Conservation (phyloP, 2,888 invertebrate species). For the Zygothrica quintamaculata region DNA sequence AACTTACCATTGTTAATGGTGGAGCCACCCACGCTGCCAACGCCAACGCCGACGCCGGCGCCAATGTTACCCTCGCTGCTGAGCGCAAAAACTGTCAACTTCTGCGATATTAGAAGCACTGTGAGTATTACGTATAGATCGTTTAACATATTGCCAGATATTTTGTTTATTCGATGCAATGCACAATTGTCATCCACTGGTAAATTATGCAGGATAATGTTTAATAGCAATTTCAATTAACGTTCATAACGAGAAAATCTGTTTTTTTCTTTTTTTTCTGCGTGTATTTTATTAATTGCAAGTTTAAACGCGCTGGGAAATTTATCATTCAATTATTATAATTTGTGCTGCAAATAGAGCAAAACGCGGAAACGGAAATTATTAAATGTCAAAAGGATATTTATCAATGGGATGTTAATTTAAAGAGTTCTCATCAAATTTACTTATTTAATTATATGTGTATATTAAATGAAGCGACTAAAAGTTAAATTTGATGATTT, state of each 20-base stretch:
- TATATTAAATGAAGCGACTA: conserved; percentile 45
- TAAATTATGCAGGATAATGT: conserved; percentile 12
- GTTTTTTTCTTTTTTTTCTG: conserved; percentile 24
- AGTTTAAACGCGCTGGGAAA: conserved; percentile 12
- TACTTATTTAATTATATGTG: conserved; percentile 22
- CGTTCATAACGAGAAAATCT: conserved; percentile 1
- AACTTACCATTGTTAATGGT: conserved; percentile 82
- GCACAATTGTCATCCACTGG: conserved; percentile 8
- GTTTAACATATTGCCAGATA: conserved; percentile 36
- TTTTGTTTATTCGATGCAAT: neutral
- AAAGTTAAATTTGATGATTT: conserved; percentile 52
- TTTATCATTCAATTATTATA: conserved; percentile 46
- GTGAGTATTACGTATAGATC: conserved; percentile 21
- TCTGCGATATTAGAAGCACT: conserved; percentile 26
- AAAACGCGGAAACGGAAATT: conserved; percentile 22
- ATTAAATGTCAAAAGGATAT: conserved; percentile 43
- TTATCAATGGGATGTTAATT: conserved; percentile 43
- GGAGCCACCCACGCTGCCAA: conserved; percentile 59
- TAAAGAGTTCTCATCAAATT: conserved; percentile 41
- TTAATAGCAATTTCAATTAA: conserved; percentile 36
- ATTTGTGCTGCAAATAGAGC: conserved; percentile 49
- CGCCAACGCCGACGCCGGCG: conserved; percentile 40
- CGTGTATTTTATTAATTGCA: conserved; percentile 30
- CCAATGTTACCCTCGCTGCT: conserved; percentile 44
- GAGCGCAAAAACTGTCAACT: conserved; percentile 43